Conservation (phyloP, 2,113 vertebrate genomes). For the Motacilla tschutschensis region DNA sequence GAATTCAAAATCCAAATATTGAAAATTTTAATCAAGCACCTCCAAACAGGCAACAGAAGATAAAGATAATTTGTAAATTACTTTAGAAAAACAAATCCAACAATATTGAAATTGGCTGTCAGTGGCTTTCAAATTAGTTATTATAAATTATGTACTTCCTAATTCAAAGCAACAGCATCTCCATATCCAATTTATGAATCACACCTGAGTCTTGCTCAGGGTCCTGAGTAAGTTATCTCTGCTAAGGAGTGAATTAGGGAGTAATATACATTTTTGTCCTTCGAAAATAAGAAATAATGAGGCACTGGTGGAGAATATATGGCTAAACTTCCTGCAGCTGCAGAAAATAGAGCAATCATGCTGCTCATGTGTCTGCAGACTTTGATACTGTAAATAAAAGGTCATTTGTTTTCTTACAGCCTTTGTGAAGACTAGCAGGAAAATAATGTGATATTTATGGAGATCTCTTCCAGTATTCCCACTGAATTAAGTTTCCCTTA, state of each 20-base stretch:
- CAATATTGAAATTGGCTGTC: background rate
- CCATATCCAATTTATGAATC: slow-evolving; percentile 1
- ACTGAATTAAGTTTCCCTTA: background rate
- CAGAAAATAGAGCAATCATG: background rate
- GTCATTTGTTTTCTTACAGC: background rate
- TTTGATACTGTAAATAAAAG: slow-evolving; percentile 2
- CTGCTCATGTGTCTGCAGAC: background rate
- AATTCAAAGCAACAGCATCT: background rate
- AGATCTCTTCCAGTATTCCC: background rate
- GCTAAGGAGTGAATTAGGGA: background rate
- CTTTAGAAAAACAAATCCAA: background rate
- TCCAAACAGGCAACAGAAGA: background rate
- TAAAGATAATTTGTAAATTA: background rate
- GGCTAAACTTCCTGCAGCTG: background rate
- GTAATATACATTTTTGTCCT: background rate
- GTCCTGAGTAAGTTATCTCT: background rate
- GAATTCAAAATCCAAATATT: background rate
- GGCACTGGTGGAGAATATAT: background rate
- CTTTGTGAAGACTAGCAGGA: background rate
- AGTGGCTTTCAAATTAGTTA: background rate
- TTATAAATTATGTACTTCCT: slow-evolving; percentile 16
- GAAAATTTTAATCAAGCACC: background rate
- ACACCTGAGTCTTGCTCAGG: background rate
- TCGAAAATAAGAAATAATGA: slow-evolving; percentile 19
- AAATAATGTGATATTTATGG: slow-evolving; percentile 10